Base-by-base conservation (phyloP, 2,888 invertebrate genomes). In the Conomelus anceps region DNA sequence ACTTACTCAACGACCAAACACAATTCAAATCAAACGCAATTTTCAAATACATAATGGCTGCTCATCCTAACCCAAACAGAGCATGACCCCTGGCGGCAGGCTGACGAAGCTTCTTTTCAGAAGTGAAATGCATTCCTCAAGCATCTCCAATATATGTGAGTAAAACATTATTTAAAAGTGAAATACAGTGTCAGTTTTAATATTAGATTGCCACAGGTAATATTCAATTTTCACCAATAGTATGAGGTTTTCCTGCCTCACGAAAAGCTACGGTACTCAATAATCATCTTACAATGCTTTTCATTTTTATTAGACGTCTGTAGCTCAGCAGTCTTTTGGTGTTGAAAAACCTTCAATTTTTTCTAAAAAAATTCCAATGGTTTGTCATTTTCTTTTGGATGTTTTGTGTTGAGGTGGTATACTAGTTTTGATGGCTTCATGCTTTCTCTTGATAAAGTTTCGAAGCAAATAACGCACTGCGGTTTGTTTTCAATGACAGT, bases 201-300 rank as follows among this genome's bases (percentile, higher is more conserved):
- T n/a, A n/a, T n/a, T n/a, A n/a, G n/a, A n/a, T n/a, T n/a, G n/a
- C n/a, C n/a, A n/a, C n/a, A n/a, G n/a, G n/a, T 41, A 41, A 41
- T 17, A 41, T 41, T 20, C 11, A 41, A 41, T 41, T 41, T 41
- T 41, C 17, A 17, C 13, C 41, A 41, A 41, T 41, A 41, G 20
- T 41, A 17, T 41, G 41, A 41, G 41, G 41, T 41, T 41, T 41
- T 41, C 41, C 41, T 41, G 41, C 41, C 17, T 41, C 41, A 41
- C 91, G 90, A 92, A 90, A 91, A 90, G 86, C 86, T n/a, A n/a
- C n/a, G n/a, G n/a, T 85, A 89, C 86, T 89, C 29, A 29, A 34
- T 89, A 41, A 41, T 20, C 20, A 41, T 11, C 41, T 11, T 17
- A 17, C 41, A 41, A 41, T 20, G 41, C 41, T 41, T 41, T 41